These are phyloP conservation scores for Agriopis leucophaearia DNA, from an alignment of 2,888 invertebrate species.

Conservation along the genomic window DNA sequence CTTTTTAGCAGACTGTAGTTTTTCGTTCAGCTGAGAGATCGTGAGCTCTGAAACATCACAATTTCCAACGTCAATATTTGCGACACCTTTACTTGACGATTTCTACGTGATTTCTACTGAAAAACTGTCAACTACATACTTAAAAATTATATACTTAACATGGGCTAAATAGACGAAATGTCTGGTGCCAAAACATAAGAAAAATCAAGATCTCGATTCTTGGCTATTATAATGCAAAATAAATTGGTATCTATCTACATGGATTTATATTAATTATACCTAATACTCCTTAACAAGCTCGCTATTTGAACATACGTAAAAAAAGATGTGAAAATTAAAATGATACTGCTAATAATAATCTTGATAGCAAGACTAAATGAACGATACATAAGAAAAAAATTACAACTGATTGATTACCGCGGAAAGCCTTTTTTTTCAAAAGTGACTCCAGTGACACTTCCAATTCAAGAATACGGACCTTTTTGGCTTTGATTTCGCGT, in stretches of 20 bases:
- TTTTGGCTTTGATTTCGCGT: conserved; percentile 93
- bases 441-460: conserved; percentile 93
- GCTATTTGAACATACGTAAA: neutral
- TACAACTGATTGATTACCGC: conserved; percentile 84
- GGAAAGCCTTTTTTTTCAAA: conserved; percentile 90
- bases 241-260: conserved; percentile 8
- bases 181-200: too few species aligned
- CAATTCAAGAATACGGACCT: conserved; percentile 93
- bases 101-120: too few species aligned
- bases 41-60: conserved; percentile 87
- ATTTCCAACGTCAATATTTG: conserved; percentile 31
- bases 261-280: conserved; percentile 22
- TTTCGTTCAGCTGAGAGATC: conserved; percentile 91
- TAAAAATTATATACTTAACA: too few species aligned
- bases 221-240: neutral
- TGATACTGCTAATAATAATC: conserved; percentile 27
- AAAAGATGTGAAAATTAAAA: conserved; percentile 25
- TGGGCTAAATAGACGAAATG: too few species aligned
- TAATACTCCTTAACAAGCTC: conserved; percentile 4
- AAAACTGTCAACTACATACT: too few species aligned
- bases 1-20: conserved; percentile 89
- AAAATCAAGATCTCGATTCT: neutral
- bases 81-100: neutral
- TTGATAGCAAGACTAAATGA: conserved; percentile 17
- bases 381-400: conserved; percentile 69